A percentile compares a stretch with the other conserved stretches of the same genome.
phyloP scores from a whole-genome alignment of 2,113 vertebrate genomes.

The Aegithalos caudatus region DNA sequence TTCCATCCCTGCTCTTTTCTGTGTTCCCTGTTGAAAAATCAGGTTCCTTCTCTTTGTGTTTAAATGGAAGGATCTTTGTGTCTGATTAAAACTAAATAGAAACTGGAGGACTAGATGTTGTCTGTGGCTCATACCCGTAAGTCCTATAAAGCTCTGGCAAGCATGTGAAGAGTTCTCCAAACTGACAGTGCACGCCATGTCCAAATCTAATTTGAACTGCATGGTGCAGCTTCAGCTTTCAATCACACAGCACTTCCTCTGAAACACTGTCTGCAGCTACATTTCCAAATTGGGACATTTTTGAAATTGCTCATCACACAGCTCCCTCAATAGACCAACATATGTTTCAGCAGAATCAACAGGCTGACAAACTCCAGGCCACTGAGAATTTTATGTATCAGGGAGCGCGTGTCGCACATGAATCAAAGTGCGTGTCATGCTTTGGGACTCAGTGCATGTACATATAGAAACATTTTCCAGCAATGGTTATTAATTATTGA shows the following conservation, averaged over 20 bases:
- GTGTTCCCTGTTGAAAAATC: not conserved
- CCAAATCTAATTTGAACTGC: constrained; percentile 54
- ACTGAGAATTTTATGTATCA: constrained; percentile 28
- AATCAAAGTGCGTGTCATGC: constrained; percentile 33
- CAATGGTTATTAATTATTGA: constrained; percentile 41
- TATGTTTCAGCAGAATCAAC: constrained; percentile 55
- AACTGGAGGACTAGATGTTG: not conserved
- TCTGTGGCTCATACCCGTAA: constrained; percentile 17
- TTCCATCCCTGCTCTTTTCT: not conserved
- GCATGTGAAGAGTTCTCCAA: constrained; percentile 20
- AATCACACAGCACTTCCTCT: constrained; percentile 38
- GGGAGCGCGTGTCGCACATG: not conserved
- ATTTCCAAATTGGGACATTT: constrained; percentile 49
- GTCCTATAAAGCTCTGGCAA: constrained; percentile 40
- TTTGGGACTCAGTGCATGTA: not conserved
- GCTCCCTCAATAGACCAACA: constrained; percentile 25
- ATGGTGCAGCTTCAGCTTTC: constrained; percentile 46
- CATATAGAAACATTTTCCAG: constrained; percentile 41
- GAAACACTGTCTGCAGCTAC: constrained; percentile 30
- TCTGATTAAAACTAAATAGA: constrained; percentile 12
- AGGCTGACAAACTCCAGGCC: constrained; percentile 60
- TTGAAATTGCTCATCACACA: constrained; percentile 9
- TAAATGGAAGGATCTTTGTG: not conserved
- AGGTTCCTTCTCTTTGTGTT: not conserved
- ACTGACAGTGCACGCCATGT: constrained; percentile 13